Conservation (phyloP, 2,797 vertebrate genomes). For the Sardinella longiceps region DNA sequence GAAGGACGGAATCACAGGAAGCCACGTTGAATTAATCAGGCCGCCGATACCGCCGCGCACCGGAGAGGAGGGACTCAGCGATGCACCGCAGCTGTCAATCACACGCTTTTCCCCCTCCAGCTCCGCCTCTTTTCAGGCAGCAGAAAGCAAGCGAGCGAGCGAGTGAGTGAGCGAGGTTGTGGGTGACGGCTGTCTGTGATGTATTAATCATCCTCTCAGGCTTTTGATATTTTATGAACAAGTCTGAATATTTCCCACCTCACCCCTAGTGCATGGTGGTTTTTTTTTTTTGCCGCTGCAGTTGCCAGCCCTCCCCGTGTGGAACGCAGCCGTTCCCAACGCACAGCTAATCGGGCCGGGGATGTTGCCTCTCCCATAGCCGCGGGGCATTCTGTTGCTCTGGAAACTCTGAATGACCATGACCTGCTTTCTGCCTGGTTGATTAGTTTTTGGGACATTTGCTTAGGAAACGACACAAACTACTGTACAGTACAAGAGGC, state of each 20-base stretch:
- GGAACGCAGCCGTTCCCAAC: background rate
- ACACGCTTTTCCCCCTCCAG: background rate
- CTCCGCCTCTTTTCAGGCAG: background rate
- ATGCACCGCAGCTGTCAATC: conserved; percentile 18
- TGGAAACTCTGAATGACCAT: background rate
- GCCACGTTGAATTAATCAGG: conserved; percentile 12
- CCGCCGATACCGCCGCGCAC: background rate
- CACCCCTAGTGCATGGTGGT: background rate
- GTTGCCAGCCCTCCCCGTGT: background rate
- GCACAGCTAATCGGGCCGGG: background rate
- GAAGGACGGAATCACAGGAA: background rate
- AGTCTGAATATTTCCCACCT: background rate
- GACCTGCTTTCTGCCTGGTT: background rate
- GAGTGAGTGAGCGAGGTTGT: background rate
- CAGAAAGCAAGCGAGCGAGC: too few species aligned
- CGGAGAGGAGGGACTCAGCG: conserved; percentile 8
- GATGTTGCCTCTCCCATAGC: background rate
- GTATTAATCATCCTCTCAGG: background rate
- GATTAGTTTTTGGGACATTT: background rate
- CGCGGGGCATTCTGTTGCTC: background rate
- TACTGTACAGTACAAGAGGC: background rate
- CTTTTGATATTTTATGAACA: conserved; percentile 3
- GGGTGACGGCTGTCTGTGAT: background rate
- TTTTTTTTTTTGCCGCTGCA: too few species aligned
- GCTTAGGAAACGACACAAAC: background rate